Evolutionary conservation across 2,113 vertebrate species (phyloP).

Genomic region (Platysternon megacephalum): DNA sequence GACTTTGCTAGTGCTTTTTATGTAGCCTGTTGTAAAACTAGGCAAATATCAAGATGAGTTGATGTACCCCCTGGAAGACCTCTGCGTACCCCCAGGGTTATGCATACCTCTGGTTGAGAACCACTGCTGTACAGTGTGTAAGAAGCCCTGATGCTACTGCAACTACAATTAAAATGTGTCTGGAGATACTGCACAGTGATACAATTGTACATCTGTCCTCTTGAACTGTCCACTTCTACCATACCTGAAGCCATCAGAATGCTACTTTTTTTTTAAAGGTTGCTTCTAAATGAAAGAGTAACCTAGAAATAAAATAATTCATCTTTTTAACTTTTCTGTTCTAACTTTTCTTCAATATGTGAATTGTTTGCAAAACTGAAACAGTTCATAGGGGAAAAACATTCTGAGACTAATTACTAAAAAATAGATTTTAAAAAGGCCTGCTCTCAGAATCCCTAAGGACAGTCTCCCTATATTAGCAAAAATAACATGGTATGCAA

Average conservation of each 20-base stretch:
- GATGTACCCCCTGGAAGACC: no score
- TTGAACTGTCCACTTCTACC: neutral
- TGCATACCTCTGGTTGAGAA: no score
- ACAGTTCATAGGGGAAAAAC: neutral
- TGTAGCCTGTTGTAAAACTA: no score
- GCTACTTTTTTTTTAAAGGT: neutral
- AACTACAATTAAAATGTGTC: neutral
- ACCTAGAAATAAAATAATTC: neutral
- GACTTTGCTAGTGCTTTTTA: no score
- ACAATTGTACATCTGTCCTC: neutral
- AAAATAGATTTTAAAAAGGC: neutral
- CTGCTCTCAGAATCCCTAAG: neutral
- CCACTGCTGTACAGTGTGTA: neutral
- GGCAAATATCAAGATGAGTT: no score
- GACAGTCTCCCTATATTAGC: neutral
- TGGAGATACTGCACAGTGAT: neutral
- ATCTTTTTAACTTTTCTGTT: neutral
- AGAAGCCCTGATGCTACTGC: neutral
- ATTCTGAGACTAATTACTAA: neutral
- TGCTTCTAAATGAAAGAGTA: conserved; percentile 13
- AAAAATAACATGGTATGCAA: neutral
- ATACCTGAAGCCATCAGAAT: neutral
- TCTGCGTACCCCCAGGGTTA: no score
- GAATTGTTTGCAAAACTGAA: neutral
- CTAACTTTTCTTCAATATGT: neutral